Percentiles rank a stretch among this genome's conserved stretches.
Evolutionary conservation across 2,797 vertebrate species (phyloP).

Genomic region (Pipistrellus pipistrellus): DNA sequence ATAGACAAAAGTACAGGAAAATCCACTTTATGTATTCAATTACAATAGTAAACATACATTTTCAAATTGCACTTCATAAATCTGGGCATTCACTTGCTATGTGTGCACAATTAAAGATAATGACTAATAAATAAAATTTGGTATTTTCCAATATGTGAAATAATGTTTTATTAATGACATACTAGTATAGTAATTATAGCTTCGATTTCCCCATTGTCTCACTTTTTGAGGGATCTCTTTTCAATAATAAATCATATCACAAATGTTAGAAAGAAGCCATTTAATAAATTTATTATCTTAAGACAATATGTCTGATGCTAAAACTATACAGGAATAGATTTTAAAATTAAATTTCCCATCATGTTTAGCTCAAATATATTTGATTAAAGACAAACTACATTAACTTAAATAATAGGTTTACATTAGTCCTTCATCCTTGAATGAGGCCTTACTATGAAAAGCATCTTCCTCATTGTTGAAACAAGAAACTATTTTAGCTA

Average conservation of each 20-base stretch:
- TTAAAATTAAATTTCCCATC: neutral
- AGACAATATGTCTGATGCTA: neutral
- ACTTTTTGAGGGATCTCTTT: neutral
- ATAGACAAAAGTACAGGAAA: neutral
- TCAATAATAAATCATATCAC: constrained; percentile 33
- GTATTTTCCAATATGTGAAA: neutral
- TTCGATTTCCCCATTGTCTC: constrained; percentile 26
- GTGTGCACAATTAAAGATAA: constrained; percentile 15
- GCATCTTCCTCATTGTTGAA: neutral
- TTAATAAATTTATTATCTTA: constrained; percentile 45
- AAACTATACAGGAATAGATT: constrained; percentile 7
- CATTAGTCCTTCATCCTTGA: neutral
- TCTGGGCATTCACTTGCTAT: neutral
- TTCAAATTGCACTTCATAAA: neutral
- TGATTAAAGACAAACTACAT: constrained; percentile 29
- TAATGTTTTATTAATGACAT: neutral
- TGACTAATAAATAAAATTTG: neutral
- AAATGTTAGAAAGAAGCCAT: constrained; percentile 28
- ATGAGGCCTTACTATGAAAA: neutral
- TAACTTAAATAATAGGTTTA: neutral
- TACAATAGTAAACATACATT: neutral
- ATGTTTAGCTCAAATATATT: neutral
- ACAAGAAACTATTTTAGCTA: neutral
- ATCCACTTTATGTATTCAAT: neutral
- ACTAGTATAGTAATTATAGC: neutral